These are phyloP conservation scores for Benitochromis conjunctus DNA, from an alignment of 2,113 vertebrate genomes.

Conservation along the genomic window DNA sequence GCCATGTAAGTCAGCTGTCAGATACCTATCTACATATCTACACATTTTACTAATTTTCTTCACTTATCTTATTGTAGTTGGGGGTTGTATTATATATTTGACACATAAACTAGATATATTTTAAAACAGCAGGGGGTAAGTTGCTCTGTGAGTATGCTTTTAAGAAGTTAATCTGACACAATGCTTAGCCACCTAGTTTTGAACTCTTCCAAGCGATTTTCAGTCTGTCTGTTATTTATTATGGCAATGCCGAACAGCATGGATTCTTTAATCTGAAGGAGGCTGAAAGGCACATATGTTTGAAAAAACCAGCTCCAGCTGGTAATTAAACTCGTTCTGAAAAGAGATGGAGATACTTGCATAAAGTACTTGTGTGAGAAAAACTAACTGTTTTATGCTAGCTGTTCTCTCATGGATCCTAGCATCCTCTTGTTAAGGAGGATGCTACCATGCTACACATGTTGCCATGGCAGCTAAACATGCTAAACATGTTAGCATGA, in stretches of 20 bases:
- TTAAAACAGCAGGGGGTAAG: not conserved
- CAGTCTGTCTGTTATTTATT: not conserved
- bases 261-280: not conserved
- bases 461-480: not conserved
- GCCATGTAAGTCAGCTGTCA: not conserved
- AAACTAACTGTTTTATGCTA: not conserved
- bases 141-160: not conserved
- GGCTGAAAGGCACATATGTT: not conserved
- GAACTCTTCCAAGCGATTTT: not conserved
- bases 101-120: not conserved
- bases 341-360: not conserved
- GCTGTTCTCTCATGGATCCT: not conserved
- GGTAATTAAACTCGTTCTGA: not conserved
- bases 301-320: not conserved
- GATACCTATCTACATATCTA: not conserved
- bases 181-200: not conserved
- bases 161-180: not conserved
- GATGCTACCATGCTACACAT: not conserved
- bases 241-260: not conserved
- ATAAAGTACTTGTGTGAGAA: not conserved
- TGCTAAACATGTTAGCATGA: not conserved
- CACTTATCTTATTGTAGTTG: not conserved
- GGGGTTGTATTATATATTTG: not conserved
- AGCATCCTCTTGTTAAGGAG: not conserved
- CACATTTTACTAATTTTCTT: not conserved